Conservation (phyloP, 1,140 invertebrate species). For the Epicauta chinensis region DNA sequence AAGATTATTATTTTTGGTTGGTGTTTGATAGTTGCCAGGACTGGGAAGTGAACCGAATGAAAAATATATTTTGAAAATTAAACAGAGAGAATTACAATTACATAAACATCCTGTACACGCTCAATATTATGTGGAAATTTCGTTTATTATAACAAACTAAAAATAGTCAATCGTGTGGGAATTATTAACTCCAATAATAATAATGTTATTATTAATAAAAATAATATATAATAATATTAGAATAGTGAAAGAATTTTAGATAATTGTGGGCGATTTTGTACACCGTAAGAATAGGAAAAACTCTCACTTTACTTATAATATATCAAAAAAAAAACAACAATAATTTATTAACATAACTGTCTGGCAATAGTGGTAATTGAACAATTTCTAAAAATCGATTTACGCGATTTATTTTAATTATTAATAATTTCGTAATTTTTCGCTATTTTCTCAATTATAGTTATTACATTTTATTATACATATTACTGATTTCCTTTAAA, state of each 20-base stretch:
- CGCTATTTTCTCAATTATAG: too few relatives aligned
- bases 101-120: constrained; percentile 14
- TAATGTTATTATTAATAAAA: constrained; percentile 1
- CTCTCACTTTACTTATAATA: not conserved
- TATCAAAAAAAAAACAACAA: too few relatives aligned
- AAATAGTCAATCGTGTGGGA: constrained; percentile 15
- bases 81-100: constrained; percentile 14
- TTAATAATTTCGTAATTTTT: too few relatives aligned
- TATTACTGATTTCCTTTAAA: too few relatives aligned
- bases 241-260: constrained; percentile 1
- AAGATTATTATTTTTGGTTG: not conserved
- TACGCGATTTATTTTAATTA: too few relatives aligned
- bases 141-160: constrained; percentile 17
- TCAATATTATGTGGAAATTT: constrained; percentile 17
- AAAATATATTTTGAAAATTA: constrained; percentile 11
- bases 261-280: constrained; percentile 7
- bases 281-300: not conserved
- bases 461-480: too few relatives aligned
- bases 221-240: not conserved
- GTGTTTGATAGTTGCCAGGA: not conserved
- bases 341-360: too few relatives aligned
- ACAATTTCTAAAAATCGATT: too few relatives aligned
- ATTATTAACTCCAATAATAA: constrained; percentile 15
- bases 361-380: too few relatives aligned
- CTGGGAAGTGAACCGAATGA: constrained; percentile 3